Conservation (phyloP, 2,797 vertebrate species). For the Ispidina picta region DNA sequence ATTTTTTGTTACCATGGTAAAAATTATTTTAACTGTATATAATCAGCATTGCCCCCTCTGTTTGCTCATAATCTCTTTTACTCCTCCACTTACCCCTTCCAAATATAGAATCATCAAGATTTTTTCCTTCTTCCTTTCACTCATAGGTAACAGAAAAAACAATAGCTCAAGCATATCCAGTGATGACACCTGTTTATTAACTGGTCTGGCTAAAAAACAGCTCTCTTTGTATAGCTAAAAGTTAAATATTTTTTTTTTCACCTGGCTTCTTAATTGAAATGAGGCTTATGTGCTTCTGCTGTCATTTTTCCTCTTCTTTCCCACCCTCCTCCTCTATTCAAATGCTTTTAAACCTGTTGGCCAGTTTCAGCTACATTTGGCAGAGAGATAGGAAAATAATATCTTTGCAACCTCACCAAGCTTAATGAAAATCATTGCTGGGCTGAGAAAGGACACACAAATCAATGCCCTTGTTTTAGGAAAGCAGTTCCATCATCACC, state of each 20-base stretch:
- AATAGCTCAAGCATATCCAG: not conserved
- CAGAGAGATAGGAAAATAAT: slow-evolving; percentile 16
- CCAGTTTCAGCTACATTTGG: slow-evolving; percentile 54
- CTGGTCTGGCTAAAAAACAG: not conserved
- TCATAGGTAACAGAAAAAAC: not conserved
- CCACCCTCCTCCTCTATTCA: slow-evolving; percentile 36
- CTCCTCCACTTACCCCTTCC: slow-evolving; percentile 15
- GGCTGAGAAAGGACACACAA: not conserved
- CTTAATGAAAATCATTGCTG: slow-evolving; percentile 6
- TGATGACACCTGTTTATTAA: slow-evolving; percentile 11
- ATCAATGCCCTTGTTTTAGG: not conserved
- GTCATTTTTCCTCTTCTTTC: slow-evolving; percentile 52
- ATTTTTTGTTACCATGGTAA: slow-evolving; percentile 54
- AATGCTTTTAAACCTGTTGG: slow-evolving; percentile 51
- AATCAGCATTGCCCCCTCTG: slow-evolving; percentile 32
- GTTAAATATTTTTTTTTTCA: slow-evolving; percentile 27
- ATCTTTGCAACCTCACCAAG: slow-evolving; percentile 3
- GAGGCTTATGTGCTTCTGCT: slow-evolving; percentile 47
- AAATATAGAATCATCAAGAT: not conserved
- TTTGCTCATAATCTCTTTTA: slow-evolving; percentile 38
- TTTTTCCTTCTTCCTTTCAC: not conserved
- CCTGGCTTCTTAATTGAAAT: slow-evolving; percentile 23
- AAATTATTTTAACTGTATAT: slow-evolving; percentile 45
- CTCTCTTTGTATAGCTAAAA: not conserved
- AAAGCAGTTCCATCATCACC: not conserved